Percentiles rank a stretch among this genome's conserved stretches.
These are phyloP conservation scores for Collichthys lucidus DNA, from an alignment of 2,113 vertebrate species.

Conservation along the genomic window DNA sequence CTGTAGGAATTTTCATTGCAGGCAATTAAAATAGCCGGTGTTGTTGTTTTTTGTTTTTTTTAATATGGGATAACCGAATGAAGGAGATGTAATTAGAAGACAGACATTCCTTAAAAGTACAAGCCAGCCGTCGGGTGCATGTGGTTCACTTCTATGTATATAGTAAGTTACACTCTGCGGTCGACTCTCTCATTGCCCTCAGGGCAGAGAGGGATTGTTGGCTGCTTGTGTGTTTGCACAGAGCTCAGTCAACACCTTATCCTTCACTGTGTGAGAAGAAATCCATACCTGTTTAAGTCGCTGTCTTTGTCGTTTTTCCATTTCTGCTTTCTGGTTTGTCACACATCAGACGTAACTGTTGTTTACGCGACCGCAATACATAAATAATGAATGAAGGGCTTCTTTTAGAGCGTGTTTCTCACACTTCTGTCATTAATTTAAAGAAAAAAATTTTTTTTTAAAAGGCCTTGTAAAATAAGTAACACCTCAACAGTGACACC, in stretches of 20 bases:
- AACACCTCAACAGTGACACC: conserved; percentile 12
- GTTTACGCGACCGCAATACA: not conserved
- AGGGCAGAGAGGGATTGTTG: conserved; percentile 20
- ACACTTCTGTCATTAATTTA: conserved; percentile 19
- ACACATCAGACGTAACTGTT: not conserved
- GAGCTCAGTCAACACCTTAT: conserved; percentile 23
- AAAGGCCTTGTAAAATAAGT: conserved; percentile 15
- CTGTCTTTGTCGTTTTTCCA: not conserved
- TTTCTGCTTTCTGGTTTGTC: not conserved
- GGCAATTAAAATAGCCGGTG: conserved; percentile 54
- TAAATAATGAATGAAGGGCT: not conserved
- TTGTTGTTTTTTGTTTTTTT: conserved; percentile 35
- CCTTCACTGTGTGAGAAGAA: not conserved
- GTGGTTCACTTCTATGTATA: conserved; percentile 25
- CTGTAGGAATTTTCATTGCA: conserved; percentile 41
- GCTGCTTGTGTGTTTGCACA: conserved; percentile 17
- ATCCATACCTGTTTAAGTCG: not conserved
- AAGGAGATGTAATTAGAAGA: conserved; percentile 69
- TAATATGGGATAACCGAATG: conserved; percentile 48
- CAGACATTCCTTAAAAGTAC: conserved; percentile 53
- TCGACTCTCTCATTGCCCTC: conserved; percentile 22
- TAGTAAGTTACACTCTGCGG: conserved; percentile 25
- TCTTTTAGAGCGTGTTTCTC: conserved; percentile 4
- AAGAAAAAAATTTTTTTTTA: too few relatives aligned
- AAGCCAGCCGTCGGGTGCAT: conserved; percentile 52